Evolutionary conservation across 2,888 invertebrate species (phyloP), one percentile per base, ranked within the genome.

Genomic region (Tuberolachnus salignus): DNA sequence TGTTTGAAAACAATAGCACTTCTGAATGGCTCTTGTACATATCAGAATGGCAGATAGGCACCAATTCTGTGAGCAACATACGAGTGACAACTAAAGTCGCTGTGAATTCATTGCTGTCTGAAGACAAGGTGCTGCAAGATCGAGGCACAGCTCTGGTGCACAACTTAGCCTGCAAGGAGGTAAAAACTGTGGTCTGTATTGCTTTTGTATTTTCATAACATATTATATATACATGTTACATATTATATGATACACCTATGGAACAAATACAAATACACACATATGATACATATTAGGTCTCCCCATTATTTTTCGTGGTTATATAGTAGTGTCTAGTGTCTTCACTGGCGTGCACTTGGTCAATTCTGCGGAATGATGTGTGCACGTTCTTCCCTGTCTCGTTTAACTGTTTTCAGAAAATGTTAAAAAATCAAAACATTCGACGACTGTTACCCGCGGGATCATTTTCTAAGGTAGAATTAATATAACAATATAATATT

Each of bases 101-200:
- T 63, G 95, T 95, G 61, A 94, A 95, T 87, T 91, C 92, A 82
- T 86, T 94, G 82, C 89, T 96, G 55, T 90, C 92, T 23, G 91
- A 92, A 81, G 89, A 90, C 80, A 86, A 88, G 19, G 89, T 88
- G 82, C 87, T 95, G 83, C 93, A 93, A 85, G 92, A 94, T 82
- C 87, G 91, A 82, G 96, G 96, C 82, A 90, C 94, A 1, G 94
- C 94, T 83, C 92, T 96, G 82, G 90, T 96, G 83, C 92, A 94
- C 88, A 96, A 96, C 87, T 88, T 96, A 84, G 94, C 94, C 86
- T 92, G 93, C 89, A 95, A 95, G 92, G 95, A 96, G 92, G 95
- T 95, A 89, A 95, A 95, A 90, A 94, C 95, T 86, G 95, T 95
- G 93, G 95, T 95, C 91, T 89, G 94, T 93, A 92, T 91, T 90